Percentiles rank a stretch among this genome's conserved stretches.
Evolutionary conservation across 2,888 invertebrate species (phyloP).

Genomic region (Drosophila cognata): DNA sequence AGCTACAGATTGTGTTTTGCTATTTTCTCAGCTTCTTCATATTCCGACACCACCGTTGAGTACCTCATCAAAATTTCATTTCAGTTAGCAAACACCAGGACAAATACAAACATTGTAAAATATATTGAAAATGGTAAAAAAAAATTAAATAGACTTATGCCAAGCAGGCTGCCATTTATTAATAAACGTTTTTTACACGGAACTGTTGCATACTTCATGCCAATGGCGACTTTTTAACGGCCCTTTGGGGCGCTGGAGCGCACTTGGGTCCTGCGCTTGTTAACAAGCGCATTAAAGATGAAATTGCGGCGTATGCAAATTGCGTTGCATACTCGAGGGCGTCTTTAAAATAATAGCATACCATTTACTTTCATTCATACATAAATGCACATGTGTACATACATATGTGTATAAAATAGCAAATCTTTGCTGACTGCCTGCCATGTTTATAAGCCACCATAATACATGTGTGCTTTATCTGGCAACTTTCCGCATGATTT

Average conservation of each 20-base stretch:
- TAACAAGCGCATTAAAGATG: constrained; percentile 57
- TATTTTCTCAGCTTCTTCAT: neutral
- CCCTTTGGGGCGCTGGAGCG: constrained; percentile 1
- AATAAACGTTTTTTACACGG: constrained; percentile 43
- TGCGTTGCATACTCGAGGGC: constrained; percentile 52
- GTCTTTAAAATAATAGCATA: constrained; percentile 36
- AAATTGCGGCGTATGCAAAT: constrained; percentile 60
- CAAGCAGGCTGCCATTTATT: constrained; percentile 22
- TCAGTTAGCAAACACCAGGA: constrained; percentile 11
- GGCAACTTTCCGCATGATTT: constrained; percentile 27
- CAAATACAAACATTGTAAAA: constrained; percentile 30
- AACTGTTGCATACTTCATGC: constrained; percentile 43
- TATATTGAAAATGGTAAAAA: constrained; percentile 18
- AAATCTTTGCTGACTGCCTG: constrained; percentile 27
- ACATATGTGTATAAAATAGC: constrained; percentile 2
- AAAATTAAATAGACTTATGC: constrained; percentile 21
- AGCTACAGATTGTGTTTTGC: neutral
- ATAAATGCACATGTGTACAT: too few relatives aligned
- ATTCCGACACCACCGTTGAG: constrained; percentile 3
- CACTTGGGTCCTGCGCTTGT: constrained; percentile 36
- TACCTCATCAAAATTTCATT: constrained; percentile 54
- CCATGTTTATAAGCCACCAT: too few relatives aligned
- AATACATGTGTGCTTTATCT: constrained; percentile 23
- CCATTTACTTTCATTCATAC: neutral
- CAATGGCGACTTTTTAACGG: constrained; percentile 34